A percentile compares a stretch with the other conserved stretches of the same genome.
These are phyloP conservation scores for Liposcelis brunnea DNA, from an alignment of 2,888 invertebrate species.

Conservation along the genomic window DNA sequence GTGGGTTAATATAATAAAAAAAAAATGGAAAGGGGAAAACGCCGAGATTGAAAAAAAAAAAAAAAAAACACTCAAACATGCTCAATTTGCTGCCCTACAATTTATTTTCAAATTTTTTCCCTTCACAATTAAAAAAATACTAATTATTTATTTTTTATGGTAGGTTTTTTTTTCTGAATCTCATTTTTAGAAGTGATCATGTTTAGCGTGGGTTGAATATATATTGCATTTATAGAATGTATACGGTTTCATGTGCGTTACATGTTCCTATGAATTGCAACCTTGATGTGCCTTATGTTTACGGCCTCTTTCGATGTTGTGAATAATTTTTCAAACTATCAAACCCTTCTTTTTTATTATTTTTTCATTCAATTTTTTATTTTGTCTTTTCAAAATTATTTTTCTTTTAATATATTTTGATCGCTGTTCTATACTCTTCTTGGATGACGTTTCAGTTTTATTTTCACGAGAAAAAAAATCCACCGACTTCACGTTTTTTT, in stretches of 20 bases:
- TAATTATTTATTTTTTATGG: too few relatives aligned
- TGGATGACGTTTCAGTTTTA: slow-evolving; percentile 1
- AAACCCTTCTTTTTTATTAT: slow-evolving; percentile 15
- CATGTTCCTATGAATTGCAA: not conserved
- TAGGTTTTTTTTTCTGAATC: too few relatives aligned
- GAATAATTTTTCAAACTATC: slow-evolving; percentile 17
- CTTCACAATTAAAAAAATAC: too few relatives aligned
- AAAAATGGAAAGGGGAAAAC: not conserved
- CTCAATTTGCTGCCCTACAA: not conserved
- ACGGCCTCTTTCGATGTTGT: slow-evolving; percentile 13
- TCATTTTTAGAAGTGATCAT: too few relatives aligned
- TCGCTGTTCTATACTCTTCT: slow-evolving; percentile 14
- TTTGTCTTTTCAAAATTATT: slow-evolving; percentile 13
- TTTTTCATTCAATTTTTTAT: slow-evolving; percentile 15
- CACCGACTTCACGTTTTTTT: slow-evolving; percentile 1
- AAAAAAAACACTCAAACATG: not conserved
- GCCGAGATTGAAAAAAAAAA: not conserved
- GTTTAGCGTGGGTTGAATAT: too few relatives aligned
- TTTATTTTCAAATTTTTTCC: not conserved
- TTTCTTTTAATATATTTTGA: slow-evolving; percentile 14
- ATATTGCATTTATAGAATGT: too few relatives aligned
- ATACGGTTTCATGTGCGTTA: slow-evolving; percentile 2
- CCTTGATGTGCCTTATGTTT: not conserved
- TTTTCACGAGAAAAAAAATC: not conserved
- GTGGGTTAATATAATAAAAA: too few relatives aligned